Evolutionary conservation across 2,888 invertebrate genomes (phyloP).

Genomic region (Linyphia triangularis): DNA sequence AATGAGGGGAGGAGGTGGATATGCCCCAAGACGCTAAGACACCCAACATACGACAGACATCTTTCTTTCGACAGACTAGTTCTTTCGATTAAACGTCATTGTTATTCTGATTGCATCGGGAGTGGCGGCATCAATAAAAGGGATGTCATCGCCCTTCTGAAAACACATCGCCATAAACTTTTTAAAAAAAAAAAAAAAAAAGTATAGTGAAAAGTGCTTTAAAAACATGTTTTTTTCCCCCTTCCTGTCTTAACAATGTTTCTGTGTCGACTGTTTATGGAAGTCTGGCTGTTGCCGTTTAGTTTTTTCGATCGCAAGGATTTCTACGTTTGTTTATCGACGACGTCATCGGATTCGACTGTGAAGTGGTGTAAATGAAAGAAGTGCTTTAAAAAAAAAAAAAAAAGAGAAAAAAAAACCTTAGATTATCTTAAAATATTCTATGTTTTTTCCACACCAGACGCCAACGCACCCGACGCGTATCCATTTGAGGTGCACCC

Average conservation of each 20-base stretch:
- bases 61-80: not conserved
- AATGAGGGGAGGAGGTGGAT: slow-evolving; percentile 55
- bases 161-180: not conserved
- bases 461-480: not conserved
- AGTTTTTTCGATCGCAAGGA: not conserved
- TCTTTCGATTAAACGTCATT: not conserved
- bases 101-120: not conserved
- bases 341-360: not conserved
- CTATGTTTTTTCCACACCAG: not conserved
- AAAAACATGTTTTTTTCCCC: not conserved
- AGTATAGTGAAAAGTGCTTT: not conserved
- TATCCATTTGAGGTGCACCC: not conserved
- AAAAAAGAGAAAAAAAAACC: not conserved
- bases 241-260: not conserved
- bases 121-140: no score
- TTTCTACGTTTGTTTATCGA: not conserved
- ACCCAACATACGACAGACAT: no score
- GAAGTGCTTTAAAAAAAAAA: not conserved
- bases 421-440: not conserved
- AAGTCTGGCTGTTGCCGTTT: not conserved
- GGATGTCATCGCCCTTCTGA: not conserved
- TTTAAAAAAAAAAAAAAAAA: not conserved
- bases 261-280: not conserved
- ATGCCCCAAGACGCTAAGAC: slow-evolving; percentile 76
- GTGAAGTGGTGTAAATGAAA: not conserved